phyloP scores from a whole-genome alignment of 2,888 invertebrate genomes.

The Agriopis aurantiaria region DNA sequence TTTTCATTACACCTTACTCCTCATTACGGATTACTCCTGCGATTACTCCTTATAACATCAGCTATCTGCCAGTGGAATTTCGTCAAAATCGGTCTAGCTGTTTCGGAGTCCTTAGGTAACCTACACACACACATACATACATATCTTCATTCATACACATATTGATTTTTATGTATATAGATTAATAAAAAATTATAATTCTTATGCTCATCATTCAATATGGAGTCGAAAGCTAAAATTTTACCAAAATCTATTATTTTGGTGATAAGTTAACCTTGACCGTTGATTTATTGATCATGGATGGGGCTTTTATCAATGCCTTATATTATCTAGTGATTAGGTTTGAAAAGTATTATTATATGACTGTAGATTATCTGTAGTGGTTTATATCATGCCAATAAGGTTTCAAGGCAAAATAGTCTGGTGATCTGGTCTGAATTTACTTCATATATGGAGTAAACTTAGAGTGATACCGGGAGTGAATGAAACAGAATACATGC shows the following conservation, averaged over 20 bases:
- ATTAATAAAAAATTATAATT: too few species aligned
- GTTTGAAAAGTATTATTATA: slow-evolving; percentile 21
- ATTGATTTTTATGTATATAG: too few species aligned
- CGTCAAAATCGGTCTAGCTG: too few species aligned
- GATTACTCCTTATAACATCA: too few species aligned
- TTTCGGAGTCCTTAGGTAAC: too few species aligned
- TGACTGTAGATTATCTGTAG: slow-evolving; percentile 7
- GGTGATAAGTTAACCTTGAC: slow-evolving; percentile 9
- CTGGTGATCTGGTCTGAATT: not conserved
- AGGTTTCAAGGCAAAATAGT: not conserved
- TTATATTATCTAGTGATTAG: slow-evolving; percentile 30
- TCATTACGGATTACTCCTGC: too few species aligned
- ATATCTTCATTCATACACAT: too few species aligned
- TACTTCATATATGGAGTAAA: not conserved
- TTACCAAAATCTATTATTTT: not conserved
- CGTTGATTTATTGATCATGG: slow-evolving; percentile 31
- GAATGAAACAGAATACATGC: too few species aligned
- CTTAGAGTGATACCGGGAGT: not conserved
- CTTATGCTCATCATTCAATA: not conserved
- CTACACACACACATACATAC: too few species aligned
- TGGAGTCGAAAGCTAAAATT: not conserved
- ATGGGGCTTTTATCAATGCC: slow-evolving; percentile 23
- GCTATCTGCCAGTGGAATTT: too few species aligned
- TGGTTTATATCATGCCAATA: slow-evolving; percentile 7
- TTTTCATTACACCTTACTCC: too few species aligned